Evolutionary conservation across 2,888 invertebrate genomes (phyloP), one percentile per base, ranked within the genome.

Genomic region (Panopea generosa): DNA sequence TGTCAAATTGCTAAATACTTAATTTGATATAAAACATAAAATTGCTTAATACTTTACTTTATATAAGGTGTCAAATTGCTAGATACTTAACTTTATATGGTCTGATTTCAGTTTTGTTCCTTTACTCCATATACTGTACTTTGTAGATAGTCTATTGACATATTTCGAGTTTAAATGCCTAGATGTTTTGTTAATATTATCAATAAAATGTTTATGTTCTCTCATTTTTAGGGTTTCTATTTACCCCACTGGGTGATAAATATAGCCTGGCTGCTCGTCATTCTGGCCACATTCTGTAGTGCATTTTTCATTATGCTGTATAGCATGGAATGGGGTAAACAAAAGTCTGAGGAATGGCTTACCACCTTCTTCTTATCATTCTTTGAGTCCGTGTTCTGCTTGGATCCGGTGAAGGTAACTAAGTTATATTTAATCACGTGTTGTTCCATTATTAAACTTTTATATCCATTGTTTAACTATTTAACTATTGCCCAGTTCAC

Each of bases 251-350:
- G 77, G 81, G 72, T 63, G 26, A 38, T 38, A 7, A 73, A 81
- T 24, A 49, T 86, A 18, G 86, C 81, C 9, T 86, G 86, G 86
- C 45, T 82, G 14, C 62, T 86, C n/a, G 72, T 76, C 6, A 11
- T 82, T 1, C 57, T 52, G 1, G 69, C 79, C n/a, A 53, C 71
- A 2, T 40, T 77, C 1, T 26, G 76, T 1, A 69, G 77, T 16
- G 81, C 76, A 0, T 84, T 86, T 75, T 84, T 84, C 55, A 33
- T 82, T 18, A 86, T 93, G 86, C 86, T 92, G 14, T 93, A 92
- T 87, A 92, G 92, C 61, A 90, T 93, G 77, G 83, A 92, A 77
- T 93, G 93, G 89, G 93, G 93, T 0, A 91, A 92, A 77, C 88
- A 87, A 52, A 92, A 92, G 62, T 91, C 93, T 0, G 90, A 91